phyloP scores from a whole-genome alignment of 2,797 vertebrate species.

The Fundulus diaphanus region DNA sequence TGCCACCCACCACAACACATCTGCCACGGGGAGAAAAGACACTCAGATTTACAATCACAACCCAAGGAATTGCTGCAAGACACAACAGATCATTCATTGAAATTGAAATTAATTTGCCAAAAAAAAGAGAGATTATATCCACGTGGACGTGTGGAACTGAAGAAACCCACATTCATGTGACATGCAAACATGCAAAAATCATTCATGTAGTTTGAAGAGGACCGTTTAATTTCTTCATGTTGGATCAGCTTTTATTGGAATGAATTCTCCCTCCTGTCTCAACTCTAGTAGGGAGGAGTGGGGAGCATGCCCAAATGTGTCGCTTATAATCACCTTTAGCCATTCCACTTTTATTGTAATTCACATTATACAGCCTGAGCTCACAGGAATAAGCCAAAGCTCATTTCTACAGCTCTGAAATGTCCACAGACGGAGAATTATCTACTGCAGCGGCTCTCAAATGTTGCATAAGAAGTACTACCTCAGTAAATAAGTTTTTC shows the following conservation, averaged over 20 bases:
- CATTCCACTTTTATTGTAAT: slow-evolving; percentile 58
- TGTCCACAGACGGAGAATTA: slow-evolving; percentile 29
- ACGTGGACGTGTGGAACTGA: slow-evolving; percentile 21
- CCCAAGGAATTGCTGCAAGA: slow-evolving; percentile 61
- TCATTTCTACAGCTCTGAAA: slow-evolving; percentile 46
- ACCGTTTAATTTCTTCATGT: slow-evolving; percentile 41
- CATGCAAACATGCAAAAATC: slow-evolving; percentile 25
- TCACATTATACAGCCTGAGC: slow-evolving; percentile 55
- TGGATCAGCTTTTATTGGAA: slow-evolving; percentile 30
- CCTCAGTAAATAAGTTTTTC: not conserved
- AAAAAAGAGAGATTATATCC: slow-evolving; percentile 34
- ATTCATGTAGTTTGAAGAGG: slow-evolving; percentile 25
- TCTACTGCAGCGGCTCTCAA: slow-evolving; percentile 12
- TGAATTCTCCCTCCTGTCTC: slow-evolving; percentile 18
- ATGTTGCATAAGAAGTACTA: not conserved
- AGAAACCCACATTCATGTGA: slow-evolving; percentile 47
- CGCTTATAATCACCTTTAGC: slow-evolving; percentile 34
- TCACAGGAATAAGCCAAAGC: slow-evolving; percentile 53
- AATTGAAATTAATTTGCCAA: slow-evolving; percentile 68
- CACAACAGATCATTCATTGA: slow-evolving; percentile 65
- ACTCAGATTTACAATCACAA: slow-evolving; percentile 30
- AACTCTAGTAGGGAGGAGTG: slow-evolving; percentile 55
- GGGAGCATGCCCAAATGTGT: not conserved
- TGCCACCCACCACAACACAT: slow-evolving; percentile 76
- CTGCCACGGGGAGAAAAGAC: slow-evolving; percentile 65